A percentile compares a stretch with the other conserved stretches of the same genome.
Evolutionary conservation across 2,797 vertebrate species (phyloP).

Genomic region (Botia almorhae): DNA sequence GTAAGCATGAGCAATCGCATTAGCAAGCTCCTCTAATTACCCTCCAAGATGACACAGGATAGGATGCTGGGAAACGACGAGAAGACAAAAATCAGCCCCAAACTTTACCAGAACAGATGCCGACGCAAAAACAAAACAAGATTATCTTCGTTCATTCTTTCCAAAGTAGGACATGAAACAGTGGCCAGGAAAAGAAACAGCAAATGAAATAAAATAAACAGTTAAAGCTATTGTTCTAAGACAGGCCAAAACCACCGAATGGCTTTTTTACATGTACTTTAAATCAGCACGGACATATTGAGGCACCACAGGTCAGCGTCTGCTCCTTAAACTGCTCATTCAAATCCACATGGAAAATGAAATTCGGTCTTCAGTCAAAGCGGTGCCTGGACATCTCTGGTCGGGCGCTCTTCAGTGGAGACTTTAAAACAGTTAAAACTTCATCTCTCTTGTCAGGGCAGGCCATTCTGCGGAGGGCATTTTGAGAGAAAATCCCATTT

Average conservation of each 20-base stretch:
- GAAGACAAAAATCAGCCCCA: background rate
- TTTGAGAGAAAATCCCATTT: conserved; percentile 57
- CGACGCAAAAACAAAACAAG: background rate
- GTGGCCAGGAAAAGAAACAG: conserved; percentile 57
- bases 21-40: background rate
- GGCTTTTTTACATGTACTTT: conserved; percentile 49
- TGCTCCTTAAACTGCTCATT: conserved; percentile 38
- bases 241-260: conserved; percentile 54
- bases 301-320: conserved; percentile 37
- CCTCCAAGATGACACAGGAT: conserved; percentile 2
- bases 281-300: conserved; percentile 53
- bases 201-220: conserved; percentile 58
- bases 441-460: conserved; percentile 43
- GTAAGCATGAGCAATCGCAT: background rate
- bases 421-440: conserved; percentile 35
- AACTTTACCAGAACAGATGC: background rate
- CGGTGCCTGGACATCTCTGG: background rate
- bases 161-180: conserved; percentile 42
- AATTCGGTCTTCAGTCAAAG: conserved; percentile 6
- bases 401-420: background rate
- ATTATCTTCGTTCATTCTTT: conserved; percentile 53
- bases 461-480: background rate
- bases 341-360: conserved; percentile 34
- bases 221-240: conserved; percentile 60
- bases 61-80: background rate